Evolutionary conservation across 2,113 vertebrate genomes (phyloP), one percentile per base, ranked within the genome.

Genomic region (Typhlomys cinereus): DNA sequence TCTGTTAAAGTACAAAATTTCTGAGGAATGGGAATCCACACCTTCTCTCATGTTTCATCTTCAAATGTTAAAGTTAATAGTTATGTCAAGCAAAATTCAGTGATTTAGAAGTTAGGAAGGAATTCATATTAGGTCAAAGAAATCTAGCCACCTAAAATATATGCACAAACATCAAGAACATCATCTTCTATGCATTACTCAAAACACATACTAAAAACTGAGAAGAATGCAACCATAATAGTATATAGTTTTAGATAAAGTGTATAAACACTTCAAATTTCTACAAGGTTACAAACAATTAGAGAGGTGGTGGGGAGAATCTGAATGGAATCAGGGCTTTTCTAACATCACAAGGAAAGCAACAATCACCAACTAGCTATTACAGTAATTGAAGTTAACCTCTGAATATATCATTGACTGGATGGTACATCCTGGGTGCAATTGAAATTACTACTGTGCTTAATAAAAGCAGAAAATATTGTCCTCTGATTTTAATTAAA

Each of bases 251-350:
- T 89, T 64, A 66, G 10, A 4, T 76, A 66, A 71, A 85, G 44
- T 20, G 9, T 71, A 88, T 39, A 18, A n/a, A n/a, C 74, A 57
- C 73, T 85, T 76, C 52, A 92, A 75, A 52, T 78, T 82, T 81
- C 61, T 27, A 79, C 34, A 82, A 46, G 80, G 46, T 87, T 48
- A 67, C 14, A 7, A n/a, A 44, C 41, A 50, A 39, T 2, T 34
- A 85, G 44, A 2, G 18, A n/a, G 5, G 41, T 39, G n/a, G 50
- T n/a, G 13, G 75, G 34, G 12, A 18, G 50, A n/a, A 20, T 2
- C 20, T 12, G 91, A 93, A 70, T 52, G 41, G n/a, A 88, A 85
- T 85, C 8, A 79, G 81, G 84, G 54, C 39, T 61, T 85, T 84
- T 90, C 39, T 76, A 71, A 74, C 23, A 70, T 12, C 59, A 59